Conservation (phyloP, 2,888 invertebrate genomes). For the Eupithecia dodoneata region DNA sequence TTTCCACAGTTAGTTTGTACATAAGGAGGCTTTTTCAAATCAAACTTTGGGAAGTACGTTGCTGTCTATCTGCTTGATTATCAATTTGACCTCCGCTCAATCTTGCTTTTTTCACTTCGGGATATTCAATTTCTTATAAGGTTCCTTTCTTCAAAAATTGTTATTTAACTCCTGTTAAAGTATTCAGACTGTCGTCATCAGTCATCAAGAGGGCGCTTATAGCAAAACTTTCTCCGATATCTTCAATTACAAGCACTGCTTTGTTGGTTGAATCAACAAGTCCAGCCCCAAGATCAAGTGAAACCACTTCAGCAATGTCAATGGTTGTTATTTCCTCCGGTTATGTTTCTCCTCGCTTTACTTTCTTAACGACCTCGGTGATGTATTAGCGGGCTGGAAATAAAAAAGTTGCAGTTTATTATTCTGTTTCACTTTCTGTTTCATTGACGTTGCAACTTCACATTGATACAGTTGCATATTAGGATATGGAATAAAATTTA, state of each 20-base stretch:
- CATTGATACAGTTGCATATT: neutral
- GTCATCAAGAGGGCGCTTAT: neutral
- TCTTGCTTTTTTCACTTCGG: neutral
- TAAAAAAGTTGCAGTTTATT: conserved; percentile 53
- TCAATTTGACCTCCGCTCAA: neutral
- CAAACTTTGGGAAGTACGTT: neutral
- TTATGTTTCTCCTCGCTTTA: conserved; percentile 44
- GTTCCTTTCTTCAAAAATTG: too few species aligned
- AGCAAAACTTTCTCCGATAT: neutral
- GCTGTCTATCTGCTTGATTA: neutral
- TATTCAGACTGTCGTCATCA: neutral
- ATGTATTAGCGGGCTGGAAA: conserved; percentile 52
- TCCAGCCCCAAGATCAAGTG: conserved; percentile 18
- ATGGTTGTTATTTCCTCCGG: conserved; percentile 47
- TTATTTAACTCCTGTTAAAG: neutral
- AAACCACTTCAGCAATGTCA: conserved; percentile 29
- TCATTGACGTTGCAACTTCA: neutral
- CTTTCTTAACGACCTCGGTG: conserved; percentile 47
- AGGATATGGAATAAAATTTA: neutral
- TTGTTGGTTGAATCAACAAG: conserved; percentile 14
- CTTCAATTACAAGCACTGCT: neutral
- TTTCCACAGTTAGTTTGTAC: neutral
- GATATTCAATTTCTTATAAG: too few species aligned
- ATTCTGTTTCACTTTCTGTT: conserved; percentile 44
- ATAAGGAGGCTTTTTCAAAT: neutral